These are phyloP conservation scores for Turnix velox DNA, from an alignment of 2,113 vertebrate species.

Conservation along the genomic window DNA sequence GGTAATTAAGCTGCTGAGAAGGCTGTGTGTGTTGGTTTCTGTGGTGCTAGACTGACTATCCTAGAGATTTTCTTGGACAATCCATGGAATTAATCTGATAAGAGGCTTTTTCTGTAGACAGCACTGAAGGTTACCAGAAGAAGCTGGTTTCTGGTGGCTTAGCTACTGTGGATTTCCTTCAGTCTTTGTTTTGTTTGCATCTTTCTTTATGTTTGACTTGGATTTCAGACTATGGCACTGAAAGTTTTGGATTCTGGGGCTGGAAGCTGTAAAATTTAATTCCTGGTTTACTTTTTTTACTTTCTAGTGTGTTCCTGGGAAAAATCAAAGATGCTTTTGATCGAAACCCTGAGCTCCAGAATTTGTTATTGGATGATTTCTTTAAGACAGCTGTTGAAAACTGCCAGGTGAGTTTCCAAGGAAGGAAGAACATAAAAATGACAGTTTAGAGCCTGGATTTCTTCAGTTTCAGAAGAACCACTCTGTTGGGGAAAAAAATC, in stretches of 20 bases:
- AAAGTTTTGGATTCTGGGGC: neutral
- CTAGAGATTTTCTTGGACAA: neutral
- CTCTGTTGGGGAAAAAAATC: neutral
- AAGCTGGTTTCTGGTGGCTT: neutral
- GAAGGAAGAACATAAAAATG: neutral
- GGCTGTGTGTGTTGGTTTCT: too few relatives aligned
- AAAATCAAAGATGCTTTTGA: conserved; percentile 98
- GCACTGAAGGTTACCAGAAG: neutral
- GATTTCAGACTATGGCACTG: neutral
- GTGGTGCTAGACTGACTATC: neutral
- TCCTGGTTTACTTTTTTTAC: neutral
- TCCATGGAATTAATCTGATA: neutral
- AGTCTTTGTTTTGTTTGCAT: neutral
- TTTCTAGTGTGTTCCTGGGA: conserved; percentile 88
- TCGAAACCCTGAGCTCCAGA: conserved; percentile 83
- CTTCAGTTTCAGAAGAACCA: neutral
- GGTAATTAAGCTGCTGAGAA: neutral
- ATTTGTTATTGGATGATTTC: conserved; percentile 88
- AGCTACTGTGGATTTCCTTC: neutral
- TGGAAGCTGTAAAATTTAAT: neutral
- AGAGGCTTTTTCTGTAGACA: neutral
- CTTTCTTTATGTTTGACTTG: neutral
- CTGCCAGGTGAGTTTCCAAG: conserved; percentile 82
- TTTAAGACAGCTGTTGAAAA: conserved; percentile 86
- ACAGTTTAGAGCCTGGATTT: neutral